Evolutionary conservation across 2,888 invertebrate species (phyloP).

Genomic region (Ochropacha duplaris): DNA sequence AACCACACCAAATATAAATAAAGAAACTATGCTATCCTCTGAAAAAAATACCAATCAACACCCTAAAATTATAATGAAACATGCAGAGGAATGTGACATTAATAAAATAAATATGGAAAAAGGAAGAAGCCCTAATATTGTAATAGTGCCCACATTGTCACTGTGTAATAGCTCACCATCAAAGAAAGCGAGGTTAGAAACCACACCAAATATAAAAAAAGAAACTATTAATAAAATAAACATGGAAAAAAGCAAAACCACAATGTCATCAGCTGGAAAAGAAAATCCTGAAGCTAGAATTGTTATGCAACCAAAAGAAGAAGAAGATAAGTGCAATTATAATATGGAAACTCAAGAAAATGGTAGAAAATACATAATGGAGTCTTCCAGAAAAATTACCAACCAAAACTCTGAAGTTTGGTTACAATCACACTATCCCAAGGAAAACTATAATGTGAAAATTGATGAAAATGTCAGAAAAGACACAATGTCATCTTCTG

Average conservation of each 20-base stretch:
- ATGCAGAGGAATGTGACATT: background rate
- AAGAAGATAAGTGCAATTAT: background rate
- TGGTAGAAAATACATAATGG: background rate
- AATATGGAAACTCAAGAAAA: background rate
- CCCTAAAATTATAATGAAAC: background rate
- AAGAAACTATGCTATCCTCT: background rate
- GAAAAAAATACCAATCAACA: background rate
- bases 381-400: background rate
- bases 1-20: background rate
- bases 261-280: background rate
- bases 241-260: too few relatives aligned
- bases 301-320: background rate
- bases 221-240: too few relatives aligned
- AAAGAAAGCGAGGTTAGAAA: conserved; percentile 22
- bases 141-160: conserved; percentile 32
- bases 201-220: background rate
- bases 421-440: background rate
- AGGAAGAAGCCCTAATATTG: conserved; percentile 45
- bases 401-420: background rate
- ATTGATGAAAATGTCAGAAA: background rate
- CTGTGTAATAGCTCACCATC: conserved; percentile 15
- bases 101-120: background rate
- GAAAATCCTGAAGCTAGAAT: background rate
- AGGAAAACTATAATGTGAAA: background rate
- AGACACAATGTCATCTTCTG: too few relatives aligned